Base-by-base conservation (phyloP, 2,797 vertebrate genomes). In the Clarias platycephalus region DNA sequence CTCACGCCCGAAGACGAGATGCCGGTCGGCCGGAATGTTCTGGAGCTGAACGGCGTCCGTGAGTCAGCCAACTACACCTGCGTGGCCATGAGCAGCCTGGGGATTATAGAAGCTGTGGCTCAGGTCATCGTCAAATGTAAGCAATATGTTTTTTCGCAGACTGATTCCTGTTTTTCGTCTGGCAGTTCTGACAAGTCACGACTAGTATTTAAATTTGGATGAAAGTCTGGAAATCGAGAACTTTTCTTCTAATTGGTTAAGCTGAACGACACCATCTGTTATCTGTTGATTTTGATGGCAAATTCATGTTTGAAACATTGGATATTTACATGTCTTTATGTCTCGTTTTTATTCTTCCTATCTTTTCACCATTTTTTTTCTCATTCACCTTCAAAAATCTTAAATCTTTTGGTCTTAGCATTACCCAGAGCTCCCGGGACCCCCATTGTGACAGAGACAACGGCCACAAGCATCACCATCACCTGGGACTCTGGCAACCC, bases 401-500 rank as follows among this genome's bases (percentile, higher is more conserved):
- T 9, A 24, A 10, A 24, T 81, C 34, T 10, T 37, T 55, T 31
- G 58, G 18, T 74, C 24, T 5, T 94, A 99, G 98, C 98, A 49
- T 94, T 99, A 86, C 98, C 98, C 81, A 99, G 97, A 91, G 96
- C 98, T 88, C 98, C 98, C 0, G 98, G 98, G 28, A 97, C 95
- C 0, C 98, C 97, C 0, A 92, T 99, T 12, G 97, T 99, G 90
- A 99, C 98, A 0, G 98, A 99, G 91, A 99, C 97, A 70, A 99
- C 98, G 0, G 97, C 98, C 44, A 99, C 98, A 63, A 99, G 98
- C 68, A 96, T 99, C 90, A 99, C 98, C 91, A 96, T 99, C 93
- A 99, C 98, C 26, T 99, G 98, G 98, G 98, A 99, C 93, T 99
- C 98, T 0, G 98, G 98, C 20, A 99, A 99, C 71, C 98, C 98